phyloP scores from a whole-genome alignment of 2,797 vertebrate genomes.

The Helarctos malayanus region DNA sequence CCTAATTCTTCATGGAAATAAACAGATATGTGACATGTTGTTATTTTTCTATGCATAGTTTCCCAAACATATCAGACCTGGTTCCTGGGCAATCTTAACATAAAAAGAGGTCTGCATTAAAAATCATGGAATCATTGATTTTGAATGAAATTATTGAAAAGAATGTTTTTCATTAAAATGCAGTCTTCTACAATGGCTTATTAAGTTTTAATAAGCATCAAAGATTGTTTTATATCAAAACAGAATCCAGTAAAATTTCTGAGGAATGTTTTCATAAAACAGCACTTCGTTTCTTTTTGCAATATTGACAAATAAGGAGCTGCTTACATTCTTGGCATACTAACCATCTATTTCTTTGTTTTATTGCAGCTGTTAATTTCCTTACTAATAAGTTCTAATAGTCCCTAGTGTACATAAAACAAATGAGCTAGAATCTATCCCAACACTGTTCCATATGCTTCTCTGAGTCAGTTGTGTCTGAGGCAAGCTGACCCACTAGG shows the following conservation, averaged over 20 bases:
- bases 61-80: neutral
- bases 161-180: constrained; percentile 73
- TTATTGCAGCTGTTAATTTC: constrained; percentile 79
- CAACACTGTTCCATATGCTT: neutral
- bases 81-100: constrained; percentile 24
- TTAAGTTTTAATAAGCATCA: constrained; percentile 77
- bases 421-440: constrained; percentile 65
- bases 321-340: constrained; percentile 70
- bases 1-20: constrained; percentile 18
- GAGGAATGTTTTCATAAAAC: constrained; percentile 71
- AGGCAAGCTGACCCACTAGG: constrained; percentile 64
- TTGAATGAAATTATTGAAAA: constrained; percentile 61
- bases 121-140: constrained; percentile 52
- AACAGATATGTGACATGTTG: neutral
- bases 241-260: constrained; percentile 69
- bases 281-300: constrained; percentile 59
- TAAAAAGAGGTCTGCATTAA: constrained; percentile 61
- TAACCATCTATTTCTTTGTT: constrained; percentile 79
- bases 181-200: constrained; percentile 56
- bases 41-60: neutral
- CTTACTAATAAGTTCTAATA: constrained; percentile 75
- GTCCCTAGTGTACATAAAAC: constrained; percentile 66
- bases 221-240: constrained; percentile 77
- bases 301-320: constrained; percentile 54
- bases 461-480: constrained; percentile 71